Conservation (phyloP, 1,140 invertebrate species). For the Drosophila baimaii region DNA sequence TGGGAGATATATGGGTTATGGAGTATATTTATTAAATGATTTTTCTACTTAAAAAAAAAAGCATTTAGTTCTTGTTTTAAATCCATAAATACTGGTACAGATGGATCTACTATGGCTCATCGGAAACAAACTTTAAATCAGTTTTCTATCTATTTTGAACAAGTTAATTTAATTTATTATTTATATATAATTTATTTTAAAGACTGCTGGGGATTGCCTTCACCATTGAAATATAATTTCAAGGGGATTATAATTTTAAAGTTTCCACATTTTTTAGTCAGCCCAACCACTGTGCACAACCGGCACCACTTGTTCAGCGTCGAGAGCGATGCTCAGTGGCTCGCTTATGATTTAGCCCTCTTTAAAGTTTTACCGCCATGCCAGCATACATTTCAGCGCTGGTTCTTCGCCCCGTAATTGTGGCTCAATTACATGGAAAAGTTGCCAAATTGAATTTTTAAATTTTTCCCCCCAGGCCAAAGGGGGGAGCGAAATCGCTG, state of each 20-base stretch:
- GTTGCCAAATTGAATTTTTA: slow-evolving; percentile 82
- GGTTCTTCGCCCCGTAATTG: slow-evolving; percentile 64
- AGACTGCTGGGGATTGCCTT: too few relatives aligned
- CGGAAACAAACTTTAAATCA: neutral
- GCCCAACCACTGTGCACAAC: slow-evolving; percentile 10
- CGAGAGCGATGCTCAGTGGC: slow-evolving; percentile 59
- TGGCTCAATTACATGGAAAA: slow-evolving; percentile 82
- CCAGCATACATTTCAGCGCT: slow-evolving; percentile 42
- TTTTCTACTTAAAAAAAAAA: neutral
- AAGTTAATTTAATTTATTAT: neutral
- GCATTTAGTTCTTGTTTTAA: neutral
- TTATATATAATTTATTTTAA: too few relatives aligned
- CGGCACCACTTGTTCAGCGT: neutral
- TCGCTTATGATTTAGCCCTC: slow-evolving; percentile 75
- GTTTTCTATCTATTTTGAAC: neutral
- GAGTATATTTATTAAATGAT: neutral
- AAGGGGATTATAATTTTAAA: too few relatives aligned
- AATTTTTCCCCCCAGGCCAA: slow-evolving; percentile 58
- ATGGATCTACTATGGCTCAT: accelerated
- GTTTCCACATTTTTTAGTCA: too few relatives aligned
- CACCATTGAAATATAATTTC: too few relatives aligned
- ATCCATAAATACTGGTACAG: neutral
- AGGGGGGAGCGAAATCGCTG: slow-evolving; percentile 33
- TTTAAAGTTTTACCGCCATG: slow-evolving; percentile 62
- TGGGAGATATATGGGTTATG: neutral